Conservation (phyloP, 2,797 vertebrate species). For the Pangasius sanitwongsei region DNA sequence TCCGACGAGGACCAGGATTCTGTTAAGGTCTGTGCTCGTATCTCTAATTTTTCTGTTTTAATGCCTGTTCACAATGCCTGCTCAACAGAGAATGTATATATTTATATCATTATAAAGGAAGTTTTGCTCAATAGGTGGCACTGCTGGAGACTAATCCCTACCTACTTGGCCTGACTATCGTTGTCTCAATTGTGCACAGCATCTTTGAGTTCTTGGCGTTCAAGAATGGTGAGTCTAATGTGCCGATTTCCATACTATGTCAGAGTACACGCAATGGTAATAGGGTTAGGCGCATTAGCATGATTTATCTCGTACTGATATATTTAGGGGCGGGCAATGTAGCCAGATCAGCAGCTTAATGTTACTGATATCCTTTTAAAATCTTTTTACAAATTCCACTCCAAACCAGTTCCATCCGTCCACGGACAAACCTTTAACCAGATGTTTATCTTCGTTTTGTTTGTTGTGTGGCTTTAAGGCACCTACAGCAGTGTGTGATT, state of each 20-base stretch:
- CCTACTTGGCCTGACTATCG: slow-evolving; percentile 88
- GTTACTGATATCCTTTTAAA: background rate
- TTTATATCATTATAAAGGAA: too few species aligned
- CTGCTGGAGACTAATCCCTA: slow-evolving; percentile 95
- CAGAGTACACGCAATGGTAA: background rate
- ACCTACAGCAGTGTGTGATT: background rate
- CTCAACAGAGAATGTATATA: background rate
- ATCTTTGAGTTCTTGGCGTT: slow-evolving; percentile 97
- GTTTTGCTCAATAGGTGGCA: slow-evolving; percentile 80
- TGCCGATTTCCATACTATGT: background rate
- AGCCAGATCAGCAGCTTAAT: background rate
- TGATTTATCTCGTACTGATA: background rate
- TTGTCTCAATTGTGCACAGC: slow-evolving; percentile 95
- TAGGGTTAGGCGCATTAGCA: background rate
- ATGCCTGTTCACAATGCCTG: background rate
- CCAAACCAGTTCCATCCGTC: background rate
- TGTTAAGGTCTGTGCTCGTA: slow-evolving; percentile 80
- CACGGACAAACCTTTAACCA: background rate
- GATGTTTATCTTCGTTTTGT: background rate
- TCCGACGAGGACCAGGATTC: slow-evolving; percentile 97
- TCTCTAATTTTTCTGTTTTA: background rate
- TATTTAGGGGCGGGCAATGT: background rate
- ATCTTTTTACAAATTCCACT: background rate
- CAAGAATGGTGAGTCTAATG: slow-evolving; percentile 84
- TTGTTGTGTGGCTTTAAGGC: background rate